phyloP scores from a whole-genome alignment of 1,140 invertebrate genomes.

The Pteromalus puparum region DNA sequence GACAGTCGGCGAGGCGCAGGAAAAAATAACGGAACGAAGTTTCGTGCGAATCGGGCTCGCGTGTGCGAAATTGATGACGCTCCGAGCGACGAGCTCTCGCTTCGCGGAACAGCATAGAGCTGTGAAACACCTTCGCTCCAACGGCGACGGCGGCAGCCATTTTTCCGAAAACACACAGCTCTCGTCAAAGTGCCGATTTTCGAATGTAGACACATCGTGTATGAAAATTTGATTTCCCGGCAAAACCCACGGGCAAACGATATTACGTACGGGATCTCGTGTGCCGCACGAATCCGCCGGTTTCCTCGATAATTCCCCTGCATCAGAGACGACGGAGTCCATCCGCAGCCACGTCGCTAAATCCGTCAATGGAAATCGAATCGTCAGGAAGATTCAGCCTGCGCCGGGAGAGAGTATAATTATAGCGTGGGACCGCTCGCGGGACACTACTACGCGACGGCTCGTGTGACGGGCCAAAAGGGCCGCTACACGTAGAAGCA shows the following conservation, averaged over 20 bases:
- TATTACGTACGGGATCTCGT: conserved; percentile 15
- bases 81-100: background rate
- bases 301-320: background rate
- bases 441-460: background rate
- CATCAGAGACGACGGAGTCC: too few relatives aligned
- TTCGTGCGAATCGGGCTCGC: conserved; percentile 30
- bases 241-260: background rate
- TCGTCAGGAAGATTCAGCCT: background rate
- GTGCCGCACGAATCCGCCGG: background rate
- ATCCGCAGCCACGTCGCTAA: too few relatives aligned
- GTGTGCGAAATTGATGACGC: conserved; percentile 44
- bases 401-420: background rate
- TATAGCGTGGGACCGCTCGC: background rate
- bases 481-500: conserved; percentile 19
- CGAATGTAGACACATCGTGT: background rate
- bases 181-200: background rate
- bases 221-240: background rate
- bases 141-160: background rate
- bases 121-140: background rate
- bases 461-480: background rate
- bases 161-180: too few relatives aligned
- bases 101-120: background rate
- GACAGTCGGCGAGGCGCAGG: background rate
- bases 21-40: conserved; percentile 27
- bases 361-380: conserved; percentile 35